Conservation (phyloP, 2,888 invertebrate species). For the Gisinianus flammeolus region DNA sequence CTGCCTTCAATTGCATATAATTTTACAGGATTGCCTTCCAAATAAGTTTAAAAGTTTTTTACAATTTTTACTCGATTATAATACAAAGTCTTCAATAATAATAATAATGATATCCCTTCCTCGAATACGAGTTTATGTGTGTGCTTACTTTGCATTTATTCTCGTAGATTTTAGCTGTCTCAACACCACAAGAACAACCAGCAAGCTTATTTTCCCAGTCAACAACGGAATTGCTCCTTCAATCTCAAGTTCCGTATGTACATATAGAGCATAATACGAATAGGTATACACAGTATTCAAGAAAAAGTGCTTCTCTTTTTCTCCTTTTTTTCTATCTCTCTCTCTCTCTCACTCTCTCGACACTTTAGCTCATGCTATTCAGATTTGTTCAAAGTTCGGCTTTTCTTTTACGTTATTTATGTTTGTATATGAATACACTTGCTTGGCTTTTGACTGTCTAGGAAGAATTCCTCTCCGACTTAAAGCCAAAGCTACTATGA, state of each 20-base stretch:
- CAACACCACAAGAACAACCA: neutral
- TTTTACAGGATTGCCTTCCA: too few species aligned
- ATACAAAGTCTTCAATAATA: neutral
- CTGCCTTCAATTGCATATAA: too few species aligned
- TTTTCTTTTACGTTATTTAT: slow-evolving; percentile 33
- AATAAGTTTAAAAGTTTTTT: too few species aligned
- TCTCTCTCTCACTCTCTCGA: slow-evolving; percentile 18
- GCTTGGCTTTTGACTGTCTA: slow-evolving; percentile 23
- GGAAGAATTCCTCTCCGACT: neutral
- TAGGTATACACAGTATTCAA: neutral
- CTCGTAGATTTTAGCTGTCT: neutral
- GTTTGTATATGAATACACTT: slow-evolving; percentile 25
- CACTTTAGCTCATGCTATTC: slow-evolving; percentile 20
- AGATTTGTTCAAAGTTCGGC: slow-evolving; percentile 27
- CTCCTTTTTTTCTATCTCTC: slow-evolving; percentile 8
- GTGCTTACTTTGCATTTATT: neutral
- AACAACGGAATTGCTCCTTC: neutral
- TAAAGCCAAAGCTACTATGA: too few species aligned
- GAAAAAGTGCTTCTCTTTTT: slow-evolving; percentile 20
- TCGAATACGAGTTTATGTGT: neutral
- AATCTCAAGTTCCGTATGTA: slow-evolving; percentile 1
- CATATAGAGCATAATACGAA: neutral
- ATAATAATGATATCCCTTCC: neutral
- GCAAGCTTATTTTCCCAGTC: neutral
- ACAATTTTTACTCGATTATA: neutral